Percentiles rank a stretch among this genome's conserved stretches.
Evolutionary conservation across 2,113 vertebrate species (phyloP).

Genomic region (Prochilodus magdalenae): DNA sequence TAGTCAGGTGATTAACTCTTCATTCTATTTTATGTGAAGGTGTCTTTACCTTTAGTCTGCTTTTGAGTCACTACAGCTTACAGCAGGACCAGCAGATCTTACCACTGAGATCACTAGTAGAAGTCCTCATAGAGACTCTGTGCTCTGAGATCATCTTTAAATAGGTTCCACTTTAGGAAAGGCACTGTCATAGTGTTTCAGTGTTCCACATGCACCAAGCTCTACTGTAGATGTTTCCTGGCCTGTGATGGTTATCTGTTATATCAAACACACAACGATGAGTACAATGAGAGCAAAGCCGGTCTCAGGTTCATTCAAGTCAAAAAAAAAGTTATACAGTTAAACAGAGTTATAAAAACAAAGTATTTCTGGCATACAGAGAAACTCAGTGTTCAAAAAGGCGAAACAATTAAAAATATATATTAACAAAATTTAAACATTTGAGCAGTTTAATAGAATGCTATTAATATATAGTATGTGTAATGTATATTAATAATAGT

Average conservation of each 20-base stretch:
- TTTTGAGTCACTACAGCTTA: background rate
- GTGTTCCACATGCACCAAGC: background rate
- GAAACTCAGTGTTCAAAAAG: too few species aligned
- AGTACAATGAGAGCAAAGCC: background rate
- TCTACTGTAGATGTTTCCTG: background rate
- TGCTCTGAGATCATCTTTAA: background rate
- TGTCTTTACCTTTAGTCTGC: background rate
- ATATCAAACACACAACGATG: background rate
- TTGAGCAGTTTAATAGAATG: too few species aligned
- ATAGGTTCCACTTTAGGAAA: background rate
- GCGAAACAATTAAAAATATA: too few species aligned
- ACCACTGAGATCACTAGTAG: background rate
- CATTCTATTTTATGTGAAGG: background rate
- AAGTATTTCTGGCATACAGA: too few species aligned
- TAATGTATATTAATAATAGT: too few species aligned
- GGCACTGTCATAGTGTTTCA: background rate
- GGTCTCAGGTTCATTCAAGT: background rate
- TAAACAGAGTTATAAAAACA: background rate
- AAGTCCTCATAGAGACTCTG: background rate
- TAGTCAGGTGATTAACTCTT: background rate
- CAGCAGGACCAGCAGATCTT: background rate
- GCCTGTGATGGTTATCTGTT: background rate
- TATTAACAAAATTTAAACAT: too few species aligned
- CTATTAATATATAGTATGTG: too few species aligned
- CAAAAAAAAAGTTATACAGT: background rate